phyloP scores from a whole-genome alignment of 1,140 invertebrate species.

The Papilio glaucus region DNA sequence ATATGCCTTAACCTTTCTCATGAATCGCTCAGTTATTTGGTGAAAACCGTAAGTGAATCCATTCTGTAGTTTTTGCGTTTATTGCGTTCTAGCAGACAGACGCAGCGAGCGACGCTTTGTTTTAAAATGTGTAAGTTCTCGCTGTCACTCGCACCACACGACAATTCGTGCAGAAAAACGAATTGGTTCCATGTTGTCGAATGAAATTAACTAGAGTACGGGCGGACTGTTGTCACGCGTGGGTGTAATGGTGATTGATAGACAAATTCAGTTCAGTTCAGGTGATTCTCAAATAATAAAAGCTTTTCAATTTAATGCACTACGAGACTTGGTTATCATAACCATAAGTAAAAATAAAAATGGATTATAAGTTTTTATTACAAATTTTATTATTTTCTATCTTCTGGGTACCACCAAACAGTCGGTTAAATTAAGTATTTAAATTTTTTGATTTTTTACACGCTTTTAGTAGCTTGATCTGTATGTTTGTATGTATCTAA shows the following conservation, averaged over 20 bases:
- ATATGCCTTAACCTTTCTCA: no score
- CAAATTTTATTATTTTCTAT: no score
- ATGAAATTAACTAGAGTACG: slow-evolving; percentile 17
- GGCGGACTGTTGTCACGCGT: not conserved
- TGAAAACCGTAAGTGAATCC: no score
- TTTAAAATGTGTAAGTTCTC: not conserved
- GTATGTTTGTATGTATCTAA: no score
- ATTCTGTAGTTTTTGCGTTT: no score
- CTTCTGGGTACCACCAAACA: no score
- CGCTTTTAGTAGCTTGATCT: no score
- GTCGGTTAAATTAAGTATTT: no score
- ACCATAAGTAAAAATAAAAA: not conserved
- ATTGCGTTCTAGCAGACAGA: no score
- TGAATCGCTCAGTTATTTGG: no score
- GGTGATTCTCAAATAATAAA: not conserved
- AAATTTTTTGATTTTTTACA: no score
- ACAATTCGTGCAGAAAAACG: slow-evolving; percentile 15
- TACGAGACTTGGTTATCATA: not conserved
- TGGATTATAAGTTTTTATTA: not conserved
- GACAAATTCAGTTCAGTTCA: not conserved
- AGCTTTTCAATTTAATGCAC: not conserved
- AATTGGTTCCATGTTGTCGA: not conserved
- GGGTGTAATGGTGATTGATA: slow-evolving; percentile 15
- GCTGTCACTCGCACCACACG: slow-evolving; percentile 1
- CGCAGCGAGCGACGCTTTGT: no score